Base-by-base conservation (phyloP, 2,113 vertebrate species). In the Lonchura striata region DNA sequence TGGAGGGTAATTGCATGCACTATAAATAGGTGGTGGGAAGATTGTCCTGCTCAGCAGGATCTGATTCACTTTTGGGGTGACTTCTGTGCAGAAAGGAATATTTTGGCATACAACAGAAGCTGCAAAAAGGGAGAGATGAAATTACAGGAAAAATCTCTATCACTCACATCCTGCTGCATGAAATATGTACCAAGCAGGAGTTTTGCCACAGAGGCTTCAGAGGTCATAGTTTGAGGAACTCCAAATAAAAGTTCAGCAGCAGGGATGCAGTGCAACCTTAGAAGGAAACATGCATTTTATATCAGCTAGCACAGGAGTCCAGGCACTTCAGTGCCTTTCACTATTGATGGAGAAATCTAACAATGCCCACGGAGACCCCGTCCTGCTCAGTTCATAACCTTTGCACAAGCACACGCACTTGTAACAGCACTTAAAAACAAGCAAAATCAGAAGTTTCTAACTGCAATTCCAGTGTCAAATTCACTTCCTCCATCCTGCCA, bases 11-110 rank as follows among this genome's bases (percentile, higher is more conserved):
- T 94, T 96, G 89, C 86, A 83, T 4, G 6, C 61, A 41, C 93
- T 96, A 96, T 94, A 96, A 96, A 97, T 96, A 96, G 92, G 77
- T 89, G 57, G 78, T 92, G 31, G 33, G 57, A 95, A 92, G 87
- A 92, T 77, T 76, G 85, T 79, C 94, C 91, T 6, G 13, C 72
- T 95, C 89, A 90, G 90, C 80, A 93, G 86, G 83, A 88, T 92
- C 70, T 46, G 71, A 82, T 92, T 96, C 78, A 92, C 61, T 96
- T 95, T 92, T 92, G 93, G 94, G 95, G 83, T 93, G 82, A 93
- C 90, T 95, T 87, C 60, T 83, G 61, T 5, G 6, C n/a, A 54
- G 82, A 94, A 60, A 92, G 50, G 61, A 95, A 71, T 84, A 92
- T 92, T 88, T 44, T 85, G 52, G 60, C 65, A 66, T 8, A n/a